Conservation (phyloP, 2,888 invertebrate genomes). For the Idaea aversata region DNA sequence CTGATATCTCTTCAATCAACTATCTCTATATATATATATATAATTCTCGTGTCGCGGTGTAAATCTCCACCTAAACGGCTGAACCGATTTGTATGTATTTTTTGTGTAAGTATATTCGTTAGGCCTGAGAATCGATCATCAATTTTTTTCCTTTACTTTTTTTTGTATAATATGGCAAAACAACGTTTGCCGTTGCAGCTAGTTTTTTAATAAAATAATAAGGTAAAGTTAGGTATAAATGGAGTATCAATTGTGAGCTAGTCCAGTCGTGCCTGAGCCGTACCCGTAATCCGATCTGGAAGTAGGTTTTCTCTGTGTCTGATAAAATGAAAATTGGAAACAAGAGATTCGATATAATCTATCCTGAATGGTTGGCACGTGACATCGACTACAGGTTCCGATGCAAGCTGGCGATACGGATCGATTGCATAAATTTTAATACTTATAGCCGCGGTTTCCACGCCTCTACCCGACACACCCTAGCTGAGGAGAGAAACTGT, state of each 20-base stretch:
- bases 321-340: constrained; percentile 35
- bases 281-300: constrained; percentile 15
- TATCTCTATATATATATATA: no score
- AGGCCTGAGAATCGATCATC: no score
- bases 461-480: constrained; percentile 23
- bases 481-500: constrained; percentile 25
- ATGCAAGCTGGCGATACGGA: constrained; percentile 52
- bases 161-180: no score
- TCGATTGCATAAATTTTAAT: constrained; percentile 67
- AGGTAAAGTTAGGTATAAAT: background rate
- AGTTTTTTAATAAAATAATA: no score
- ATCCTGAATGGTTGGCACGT: constrained; percentile 46
- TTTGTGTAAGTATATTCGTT: no score
- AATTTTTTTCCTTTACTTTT: no score
- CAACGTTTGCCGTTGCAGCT: no score
- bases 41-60: no score
- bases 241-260: constrained; percentile 16
- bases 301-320: constrained; percentile 25
- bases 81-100: no score
- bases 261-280: constrained; percentile 10
- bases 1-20: no score
- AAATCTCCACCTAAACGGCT: no score
- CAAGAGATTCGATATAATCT: constrained; percentile 41
- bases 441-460: constrained; percentile 35
- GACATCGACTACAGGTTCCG: constrained; percentile 40